Evolutionary conservation across 2,113 vertebrate species (phyloP).

Genomic region (Perccottus glenii): DNA sequence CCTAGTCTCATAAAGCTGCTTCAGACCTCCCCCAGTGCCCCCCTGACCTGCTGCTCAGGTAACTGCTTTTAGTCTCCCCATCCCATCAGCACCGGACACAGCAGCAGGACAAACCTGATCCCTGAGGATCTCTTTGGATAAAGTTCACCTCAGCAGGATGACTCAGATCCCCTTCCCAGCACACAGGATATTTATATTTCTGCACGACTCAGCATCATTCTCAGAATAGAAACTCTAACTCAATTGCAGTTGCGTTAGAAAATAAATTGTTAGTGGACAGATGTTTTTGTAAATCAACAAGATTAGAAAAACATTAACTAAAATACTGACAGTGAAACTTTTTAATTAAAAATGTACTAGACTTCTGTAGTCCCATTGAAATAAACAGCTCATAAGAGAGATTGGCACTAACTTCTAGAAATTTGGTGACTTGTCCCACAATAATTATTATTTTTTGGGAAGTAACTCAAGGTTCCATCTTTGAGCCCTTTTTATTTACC

Average conservation of each 20-base stretch:
- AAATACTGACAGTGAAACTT: no score
- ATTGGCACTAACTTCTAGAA: no score
- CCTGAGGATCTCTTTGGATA: not conserved
- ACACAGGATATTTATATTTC: conserved; percentile 11
- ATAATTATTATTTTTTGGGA: no score
- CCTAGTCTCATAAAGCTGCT: conserved; percentile 1
- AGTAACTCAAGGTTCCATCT: no score
- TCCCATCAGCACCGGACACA: conserved; percentile 1
- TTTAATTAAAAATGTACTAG: no score
- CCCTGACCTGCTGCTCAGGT: not conserved
- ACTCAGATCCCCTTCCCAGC: conserved; percentile 4
- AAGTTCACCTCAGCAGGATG: conserved; percentile 16
- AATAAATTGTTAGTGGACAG: no score
- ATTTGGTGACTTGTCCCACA: no score
- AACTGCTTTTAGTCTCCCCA: not conserved
- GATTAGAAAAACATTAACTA: not conserved
- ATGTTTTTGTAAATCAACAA: not conserved
- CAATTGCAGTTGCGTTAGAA: not conserved
- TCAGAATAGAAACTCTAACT: conserved; percentile 2
- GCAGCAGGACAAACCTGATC: conserved; percentile 11
- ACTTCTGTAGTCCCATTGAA: no score
- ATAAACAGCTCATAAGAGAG: no score
- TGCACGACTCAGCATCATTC: not conserved
- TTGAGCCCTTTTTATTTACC: no score
- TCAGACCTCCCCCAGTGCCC: not conserved